Evolutionary conservation across 2,888 invertebrate genomes (phyloP), one percentile per base, ranked within the genome.

Genomic region (Odontothrips loti): DNA sequence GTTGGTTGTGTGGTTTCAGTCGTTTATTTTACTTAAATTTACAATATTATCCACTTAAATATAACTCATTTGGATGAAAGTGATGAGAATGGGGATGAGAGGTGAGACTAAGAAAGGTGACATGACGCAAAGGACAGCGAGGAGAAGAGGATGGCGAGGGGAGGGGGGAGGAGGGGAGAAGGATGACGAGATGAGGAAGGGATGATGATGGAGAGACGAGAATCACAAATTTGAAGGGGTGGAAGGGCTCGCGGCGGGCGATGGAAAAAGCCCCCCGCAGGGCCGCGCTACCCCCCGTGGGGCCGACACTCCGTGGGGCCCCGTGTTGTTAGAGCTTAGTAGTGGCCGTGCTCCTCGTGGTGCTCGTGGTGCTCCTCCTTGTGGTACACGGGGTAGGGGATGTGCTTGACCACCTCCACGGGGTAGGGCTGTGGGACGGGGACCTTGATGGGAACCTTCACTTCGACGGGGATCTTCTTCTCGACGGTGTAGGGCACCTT

Each of bases 401-500:
- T 82, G n/a, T 82, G 82, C 29, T 82, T 83, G 80, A 82, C 68
- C 79, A 84, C 83, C 68, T 82, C 83, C 10, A 84, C 84, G 15
- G 84, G 82, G 75, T 84, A 84, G n/a, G 84, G 84, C 82, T 84
- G 83, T 20, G 84, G 82, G 51, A 82, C 86, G 85, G 34, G 86
- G 47, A 82, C 83, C 78, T 82, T 82, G 47, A 83, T 79, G 15
- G 83, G 81, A 51, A 82, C 79, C 75, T 82, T 82, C 17, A 82
- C 82, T 68, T 81, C 81, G 75, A 80, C 80, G 6, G 83, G 83
- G 8, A 83, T 82, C 27, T 80, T 80, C 81, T 83, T 83, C 78
- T 82, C 81, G 20, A 83, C 83, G 48, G 82, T 82, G 87, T 93
- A 93, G 1, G 94, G 93, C 80, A 94, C 92, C 81, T 91, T 92